These are phyloP conservation scores for Tipula vernalis DNA, from an alignment of 2,888 invertebrate species.

Conservation along the genomic window DNA sequence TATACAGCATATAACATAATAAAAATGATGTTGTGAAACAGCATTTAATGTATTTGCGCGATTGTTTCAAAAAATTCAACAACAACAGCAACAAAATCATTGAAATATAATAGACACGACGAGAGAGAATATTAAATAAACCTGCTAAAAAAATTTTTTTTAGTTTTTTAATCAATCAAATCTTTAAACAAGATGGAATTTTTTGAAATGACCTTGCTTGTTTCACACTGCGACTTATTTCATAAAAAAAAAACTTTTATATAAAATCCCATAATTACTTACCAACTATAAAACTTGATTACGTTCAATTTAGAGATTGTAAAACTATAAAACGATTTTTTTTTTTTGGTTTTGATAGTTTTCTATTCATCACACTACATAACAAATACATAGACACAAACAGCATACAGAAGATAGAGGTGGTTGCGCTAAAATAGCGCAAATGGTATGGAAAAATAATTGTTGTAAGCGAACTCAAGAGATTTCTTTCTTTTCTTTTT, in stretches of 20 bases:
- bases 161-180: background rate
- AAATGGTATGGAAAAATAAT: background rate
- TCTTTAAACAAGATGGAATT: background rate
- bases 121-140: background rate
- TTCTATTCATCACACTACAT: background rate
- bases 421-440: background rate
- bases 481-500: background rate
- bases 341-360: background rate
- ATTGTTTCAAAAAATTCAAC: background rate
- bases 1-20: background rate
- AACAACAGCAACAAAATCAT: background rate
- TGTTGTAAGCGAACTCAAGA: background rate
- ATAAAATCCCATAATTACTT: background rate
- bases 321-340: background rate
- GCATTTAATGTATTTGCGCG: background rate
- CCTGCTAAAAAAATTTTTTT: background rate
- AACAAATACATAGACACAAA: background rate
- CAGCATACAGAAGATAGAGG: background rate
- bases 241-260: background rate
- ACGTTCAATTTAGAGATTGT: background rate
- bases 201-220: background rate
- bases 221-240: background rate
- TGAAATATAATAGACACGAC: background rate
- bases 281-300: background rate
- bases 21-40: background rate